Percentiles rank a stretch among this genome's conserved stretches.
These are phyloP conservation scores for Oreortyx pictus DNA, from an alignment of 2,797 vertebrate species.

Conservation along the genomic window DNA sequence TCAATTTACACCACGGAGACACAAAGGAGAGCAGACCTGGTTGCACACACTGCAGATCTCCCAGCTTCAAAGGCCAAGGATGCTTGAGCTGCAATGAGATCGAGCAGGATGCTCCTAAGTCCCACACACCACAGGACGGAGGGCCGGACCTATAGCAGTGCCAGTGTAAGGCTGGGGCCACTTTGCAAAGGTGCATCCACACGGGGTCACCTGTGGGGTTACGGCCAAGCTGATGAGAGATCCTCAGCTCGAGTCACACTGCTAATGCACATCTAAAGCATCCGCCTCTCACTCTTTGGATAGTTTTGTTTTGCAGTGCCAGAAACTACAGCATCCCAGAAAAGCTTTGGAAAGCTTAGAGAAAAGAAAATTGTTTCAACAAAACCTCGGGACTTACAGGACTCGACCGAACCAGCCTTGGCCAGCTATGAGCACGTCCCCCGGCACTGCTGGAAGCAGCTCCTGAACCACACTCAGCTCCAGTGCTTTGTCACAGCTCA, in stretches of 20 bases:
- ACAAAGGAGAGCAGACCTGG: neutral
- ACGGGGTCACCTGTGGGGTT: neutral
- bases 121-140: rapidly evolving
- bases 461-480: neutral
- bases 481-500: neutral
- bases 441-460: neutral
- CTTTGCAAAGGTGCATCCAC: neutral
- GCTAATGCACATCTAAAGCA: rapidly evolving
- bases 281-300: neutral
- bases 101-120: neutral
- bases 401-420: neutral
- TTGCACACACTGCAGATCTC: rapidly evolving
- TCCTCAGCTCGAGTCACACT: neutral
- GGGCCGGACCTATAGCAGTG: neutral
- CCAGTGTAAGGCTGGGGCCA: rapidly evolving
- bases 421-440: neutral
- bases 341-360: neutral
- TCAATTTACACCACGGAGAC: neutral
- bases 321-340: neutral
- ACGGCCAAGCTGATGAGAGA: neutral
- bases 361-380: neutral
- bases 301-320: neutral
- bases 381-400: neutral
- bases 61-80: neutral
- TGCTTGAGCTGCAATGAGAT: too few relatives aligned